Conservation (phyloP, 2,797 vertebrate genomes). For the Crypturellus tataupa region DNA sequence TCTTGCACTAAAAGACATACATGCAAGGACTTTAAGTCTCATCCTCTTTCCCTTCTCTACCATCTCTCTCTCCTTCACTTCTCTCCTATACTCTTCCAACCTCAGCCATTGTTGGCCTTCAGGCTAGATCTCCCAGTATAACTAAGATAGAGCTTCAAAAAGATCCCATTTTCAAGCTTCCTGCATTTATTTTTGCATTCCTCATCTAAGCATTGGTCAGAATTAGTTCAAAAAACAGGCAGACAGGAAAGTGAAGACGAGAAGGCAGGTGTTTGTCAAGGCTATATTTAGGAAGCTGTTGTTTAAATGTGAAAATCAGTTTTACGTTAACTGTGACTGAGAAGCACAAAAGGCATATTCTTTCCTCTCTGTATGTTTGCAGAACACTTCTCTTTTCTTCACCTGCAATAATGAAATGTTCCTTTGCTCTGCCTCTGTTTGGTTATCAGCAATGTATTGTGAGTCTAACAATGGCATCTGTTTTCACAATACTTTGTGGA, state of each 20-base stretch:
- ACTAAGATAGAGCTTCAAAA: neutral
- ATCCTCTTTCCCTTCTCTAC: neutral
- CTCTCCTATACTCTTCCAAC: neutral
- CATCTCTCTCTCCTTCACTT: neutral
- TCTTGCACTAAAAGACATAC: conserved; percentile 31
- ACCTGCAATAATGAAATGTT: conserved; percentile 27
- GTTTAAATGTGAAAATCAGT: conserved; percentile 47
- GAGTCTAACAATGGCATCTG: conserved; percentile 45
- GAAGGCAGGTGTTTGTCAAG: conserved; percentile 30
- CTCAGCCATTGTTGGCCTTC: conserved; percentile 2
- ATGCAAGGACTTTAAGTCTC: neutral
- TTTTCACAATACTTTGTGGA: conserved; percentile 52
- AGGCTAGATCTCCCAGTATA: neutral
- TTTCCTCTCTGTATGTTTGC: conserved; percentile 42
- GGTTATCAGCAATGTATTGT: conserved; percentile 57
- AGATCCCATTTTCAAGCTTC: neutral
- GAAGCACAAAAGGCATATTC: conserved; percentile 30
- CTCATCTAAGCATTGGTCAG: conserved; percentile 14
- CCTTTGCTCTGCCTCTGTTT: conserved; percentile 41
- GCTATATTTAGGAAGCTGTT: conserved; percentile 27
- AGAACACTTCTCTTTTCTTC: conserved; percentile 59
- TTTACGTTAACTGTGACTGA: conserved; percentile 54
- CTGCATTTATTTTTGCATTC: neutral
- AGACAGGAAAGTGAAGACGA: neutral
- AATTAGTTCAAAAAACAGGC: neutral